Conservation (phyloP, 1,140 invertebrate species). For the Aporrectodea caliginosa region DNA sequence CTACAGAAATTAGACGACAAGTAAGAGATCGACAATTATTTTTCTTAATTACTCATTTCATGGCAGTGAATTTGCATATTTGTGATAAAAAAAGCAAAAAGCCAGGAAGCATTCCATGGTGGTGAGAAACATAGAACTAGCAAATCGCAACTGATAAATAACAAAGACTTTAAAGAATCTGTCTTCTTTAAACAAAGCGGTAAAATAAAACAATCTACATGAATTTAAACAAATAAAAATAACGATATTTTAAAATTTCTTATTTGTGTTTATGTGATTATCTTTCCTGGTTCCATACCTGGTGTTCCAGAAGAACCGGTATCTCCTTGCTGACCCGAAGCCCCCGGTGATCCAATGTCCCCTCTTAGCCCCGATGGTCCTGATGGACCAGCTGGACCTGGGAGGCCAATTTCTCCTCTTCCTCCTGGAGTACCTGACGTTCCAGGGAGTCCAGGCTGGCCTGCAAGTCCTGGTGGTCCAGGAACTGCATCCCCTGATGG, state of each 20-base stretch:
- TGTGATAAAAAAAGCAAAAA: too few species aligned
- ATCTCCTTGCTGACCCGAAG: slow-evolving; percentile 57
- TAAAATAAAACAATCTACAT: neutral
- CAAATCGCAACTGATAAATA: too few species aligned
- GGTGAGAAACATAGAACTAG: too few species aligned
- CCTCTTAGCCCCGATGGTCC: slow-evolving; percentile 2
- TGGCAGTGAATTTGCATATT: too few species aligned
- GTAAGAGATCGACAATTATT: too few species aligned
- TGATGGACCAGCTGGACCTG: neutral
- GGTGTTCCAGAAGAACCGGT: slow-evolving; percentile 63
- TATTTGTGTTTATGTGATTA: neutral
- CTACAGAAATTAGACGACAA: too few species aligned
- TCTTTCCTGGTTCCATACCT: slow-evolving; percentile 36
- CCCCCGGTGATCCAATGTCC: slow-evolving; percentile 7
- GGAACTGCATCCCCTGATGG: neutral
- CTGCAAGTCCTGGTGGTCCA: neutral
- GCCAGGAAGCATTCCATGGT: too few species aligned
- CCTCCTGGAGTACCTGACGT: slow-evolving; percentile 3
- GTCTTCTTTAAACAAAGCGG: neutral
- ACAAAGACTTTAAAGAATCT: neutral
- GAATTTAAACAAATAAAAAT: neutral
- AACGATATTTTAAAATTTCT: neutral
- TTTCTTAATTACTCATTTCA: too few species aligned
- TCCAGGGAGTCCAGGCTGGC: neutral
- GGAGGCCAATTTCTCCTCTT: slow-evolving; percentile 8